These are phyloP conservation scores for Ectobius pallidus DNA, from an alignment of 2,888 invertebrate genomes.

Conservation along the genomic window DNA sequence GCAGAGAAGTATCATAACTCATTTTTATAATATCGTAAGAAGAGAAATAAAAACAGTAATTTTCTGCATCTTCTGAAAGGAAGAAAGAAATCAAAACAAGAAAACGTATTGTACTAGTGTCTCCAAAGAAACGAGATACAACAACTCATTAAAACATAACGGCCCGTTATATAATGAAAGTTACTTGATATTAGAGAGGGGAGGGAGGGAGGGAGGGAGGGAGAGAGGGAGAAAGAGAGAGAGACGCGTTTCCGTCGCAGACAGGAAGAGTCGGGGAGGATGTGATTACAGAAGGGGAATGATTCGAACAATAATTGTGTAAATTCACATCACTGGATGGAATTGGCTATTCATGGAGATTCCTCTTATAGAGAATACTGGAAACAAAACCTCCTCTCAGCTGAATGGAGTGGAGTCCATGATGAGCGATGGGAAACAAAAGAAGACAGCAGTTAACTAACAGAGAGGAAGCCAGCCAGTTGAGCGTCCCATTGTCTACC, in stretches of 20 bases:
- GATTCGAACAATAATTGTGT: constrained; percentile 12
- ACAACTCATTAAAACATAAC: constrained; percentile 2
- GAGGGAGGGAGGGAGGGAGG: not conserved
- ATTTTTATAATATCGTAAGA: too few species aligned
- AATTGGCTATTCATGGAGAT: constrained; percentile 17
- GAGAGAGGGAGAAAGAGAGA: not conserved
- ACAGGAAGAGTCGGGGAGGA: constrained; percentile 12
- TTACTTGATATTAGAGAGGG: not conserved
- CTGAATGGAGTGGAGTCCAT: not conserved
- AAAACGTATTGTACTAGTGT: not conserved
- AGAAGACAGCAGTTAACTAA: not conserved
- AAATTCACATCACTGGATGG: constrained; percentile 21
- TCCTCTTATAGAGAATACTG: constrained; percentile 11
- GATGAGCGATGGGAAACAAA: constrained; percentile 20
- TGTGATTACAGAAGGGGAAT: constrained; percentile 18
- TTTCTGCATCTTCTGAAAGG: too few species aligned
- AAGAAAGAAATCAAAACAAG: not conserved
- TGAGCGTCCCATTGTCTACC: constrained; percentile 1
- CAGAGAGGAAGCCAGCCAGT: constrained; percentile 9
- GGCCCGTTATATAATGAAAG: not conserved
- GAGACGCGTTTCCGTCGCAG: not conserved
- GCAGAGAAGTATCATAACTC: too few species aligned
- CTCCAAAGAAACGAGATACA: not conserved
- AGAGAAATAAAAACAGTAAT: not conserved
- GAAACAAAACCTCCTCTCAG: not conserved